Base-by-base conservation (phyloP, 2,888 invertebrate genomes). In the Muschampia plurimacula region DNA sequence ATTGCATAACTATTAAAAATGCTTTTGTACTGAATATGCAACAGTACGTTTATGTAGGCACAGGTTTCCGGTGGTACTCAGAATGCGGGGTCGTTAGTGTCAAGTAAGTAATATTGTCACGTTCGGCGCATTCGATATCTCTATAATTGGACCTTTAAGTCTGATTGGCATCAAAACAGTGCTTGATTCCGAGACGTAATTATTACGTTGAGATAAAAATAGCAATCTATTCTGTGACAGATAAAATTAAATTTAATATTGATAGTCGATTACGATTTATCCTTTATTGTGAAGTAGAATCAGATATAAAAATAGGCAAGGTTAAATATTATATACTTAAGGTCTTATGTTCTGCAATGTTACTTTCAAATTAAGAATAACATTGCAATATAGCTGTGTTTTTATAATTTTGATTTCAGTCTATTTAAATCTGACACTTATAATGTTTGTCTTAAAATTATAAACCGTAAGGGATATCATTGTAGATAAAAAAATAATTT, bases 1-100 rank as follows among this genome's bases (percentile, higher is more conserved):
- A 81, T 89, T 90, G 84, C 83, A 83, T 84, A 82, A 82, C 75
- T 80, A 81, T 69, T 69, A 62, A 6, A 60, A 84, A 84, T 83
- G 82, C 82, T 82, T 84, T 84, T 81, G 79, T 81, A 72, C 52
- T 57, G 28, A 66, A 49, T 66, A 59, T 65, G 65, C 49, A 71
- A 66, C 59, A 65, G 65, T 28, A 13, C 28, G n/a, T 57, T 66
- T 12, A 59, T 71, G 59, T 22, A 22, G 44, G 10, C 13, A 49
- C 71, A 15, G 65, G 46, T 60, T 71, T 59, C 59, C 59, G 22
- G 22, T 22, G 66, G 65, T 66, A 39, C 46, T 36, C 13, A 22
- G 44, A 65, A 41, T 55, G 28, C 15, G 22, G 22, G 9, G 28
- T 59, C 22, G 59, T 32, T 32, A 57, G 32, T 60, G 60, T 57